Evolutionary conservation across 1,140 invertebrate species (phyloP).

Genomic region (Brachionus koreanus): DNA sequence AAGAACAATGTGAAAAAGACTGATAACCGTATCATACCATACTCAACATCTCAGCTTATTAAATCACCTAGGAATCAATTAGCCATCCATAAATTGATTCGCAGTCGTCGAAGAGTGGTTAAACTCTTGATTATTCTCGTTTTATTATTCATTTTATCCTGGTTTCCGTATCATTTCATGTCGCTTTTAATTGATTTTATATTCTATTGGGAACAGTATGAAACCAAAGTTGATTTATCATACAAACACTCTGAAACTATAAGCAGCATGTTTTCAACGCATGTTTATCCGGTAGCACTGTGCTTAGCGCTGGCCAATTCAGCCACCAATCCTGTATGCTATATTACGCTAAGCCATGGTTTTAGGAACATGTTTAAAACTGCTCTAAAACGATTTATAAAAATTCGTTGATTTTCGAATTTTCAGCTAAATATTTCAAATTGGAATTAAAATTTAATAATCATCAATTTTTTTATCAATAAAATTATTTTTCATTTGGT

Average conservation of each 20-base stretch:
- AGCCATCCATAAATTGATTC: conserved; percentile 8
- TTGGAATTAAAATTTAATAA: background rate
- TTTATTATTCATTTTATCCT: conserved; percentile 8
- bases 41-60: conserved; percentile 24
- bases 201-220: conserved; percentile 23
- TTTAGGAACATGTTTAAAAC: conserved; percentile 42
- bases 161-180: conserved; percentile 39
- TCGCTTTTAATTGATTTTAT: conserved; percentile 38
- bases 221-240: background rate
- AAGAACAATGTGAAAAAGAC: background rate
- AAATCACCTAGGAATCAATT: conserved; percentile 11
- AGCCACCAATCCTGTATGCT: conserved; percentile 40
- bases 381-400: conserved; percentile 21
- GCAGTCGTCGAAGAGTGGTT: conserved; percentile 42
- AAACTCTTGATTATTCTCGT: conserved; percentile 40
- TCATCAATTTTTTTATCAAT: background rate
- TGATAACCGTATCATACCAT: background rate
- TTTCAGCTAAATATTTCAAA: background rate
- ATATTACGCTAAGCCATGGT: conserved; percentile 29
- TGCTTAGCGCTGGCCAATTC: conserved; percentile 39
- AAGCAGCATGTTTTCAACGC: background rate
- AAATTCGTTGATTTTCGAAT: background rate
- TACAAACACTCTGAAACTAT: background rate
- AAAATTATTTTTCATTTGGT: too few relatives aligned
- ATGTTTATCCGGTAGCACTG: conserved; percentile 20